Evolutionary conservation across 2,888 invertebrate species (phyloP), one percentile per base, ranked within the genome.

Genomic region (Phymatocera aterrima): DNA sequence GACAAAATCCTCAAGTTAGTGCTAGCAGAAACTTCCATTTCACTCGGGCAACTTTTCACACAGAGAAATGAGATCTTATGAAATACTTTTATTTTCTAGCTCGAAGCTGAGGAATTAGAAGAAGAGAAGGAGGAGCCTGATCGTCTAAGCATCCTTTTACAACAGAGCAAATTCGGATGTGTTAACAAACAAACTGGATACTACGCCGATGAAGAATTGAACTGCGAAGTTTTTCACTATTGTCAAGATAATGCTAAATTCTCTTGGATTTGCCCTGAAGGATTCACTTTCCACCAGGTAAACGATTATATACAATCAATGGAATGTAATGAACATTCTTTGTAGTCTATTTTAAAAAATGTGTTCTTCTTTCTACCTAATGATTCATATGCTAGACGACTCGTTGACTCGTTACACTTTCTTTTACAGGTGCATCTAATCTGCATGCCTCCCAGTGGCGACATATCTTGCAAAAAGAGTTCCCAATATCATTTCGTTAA

Each of bases 231-330:
- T 51, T 98, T 97, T 94, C 97, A 97, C 89, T 97, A 97, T 91
- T 97, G 97, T 88, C 97, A 97, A 88, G 97, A 97, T 84, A 96
- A 95, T 84, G 96, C 96, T 51, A 95, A 95, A 87, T 97, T 97
- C 91, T 97, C 97, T 1, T 98, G 97, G 97, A 95, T 97, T 85
- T 98, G 97, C 86, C 97, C 97, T 0, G 96, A 97, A 85, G 97
- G 97, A 78, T 97, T 97, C 89, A 94, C 95, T 70, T 96, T 96
- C 94, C 96, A 96, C 86, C 96, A 96, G 93, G 95, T 95, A 90
- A 83, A 84, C 28, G 8, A 40, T 72, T 43, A 18, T 37, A 31
- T 31, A n/a, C 31, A 24, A 31, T 60, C 5, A 15, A 28, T 21
- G 46, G 18, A 61, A 51, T 12, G 6, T 60, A 77, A 51, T 70